These are phyloP conservation scores for Lepus oiostolus DNA, from an alignment of 2,797 vertebrate species.

Conservation along the genomic window DNA sequence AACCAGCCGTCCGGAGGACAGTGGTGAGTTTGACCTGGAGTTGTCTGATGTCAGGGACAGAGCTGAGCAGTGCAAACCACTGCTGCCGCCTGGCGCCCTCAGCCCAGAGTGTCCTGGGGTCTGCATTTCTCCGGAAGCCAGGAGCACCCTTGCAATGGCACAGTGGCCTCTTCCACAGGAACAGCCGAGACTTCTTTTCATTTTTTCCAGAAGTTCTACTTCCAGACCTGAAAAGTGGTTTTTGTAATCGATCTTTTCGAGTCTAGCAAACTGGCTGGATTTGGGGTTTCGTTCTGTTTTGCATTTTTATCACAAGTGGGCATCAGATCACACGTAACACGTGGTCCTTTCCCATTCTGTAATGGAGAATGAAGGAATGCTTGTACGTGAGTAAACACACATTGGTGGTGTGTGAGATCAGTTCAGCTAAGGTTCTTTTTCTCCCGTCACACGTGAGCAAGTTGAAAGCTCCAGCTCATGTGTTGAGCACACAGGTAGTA, in stretches of 20 bases:
- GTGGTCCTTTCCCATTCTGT: neutral
- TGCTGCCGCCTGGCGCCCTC: neutral
- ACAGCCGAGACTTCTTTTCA: neutral
- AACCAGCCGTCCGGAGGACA: neutral
- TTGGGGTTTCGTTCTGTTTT: neutral
- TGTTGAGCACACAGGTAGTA: constrained; percentile 58
- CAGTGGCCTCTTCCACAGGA: neutral
- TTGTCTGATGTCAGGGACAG: neutral
- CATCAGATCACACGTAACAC: neutral
- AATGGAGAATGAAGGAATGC: neutral
- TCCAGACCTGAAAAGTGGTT: neutral
- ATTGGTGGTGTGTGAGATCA: neutral
- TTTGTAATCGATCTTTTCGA: constrained; percentile 12
- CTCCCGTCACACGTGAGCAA: constrained; percentile 50
- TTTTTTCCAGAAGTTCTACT: neutral
- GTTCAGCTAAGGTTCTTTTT: constrained; percentile 73
- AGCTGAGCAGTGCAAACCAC: neutral
- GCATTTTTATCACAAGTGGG: neutral
- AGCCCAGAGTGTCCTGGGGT: neutral
- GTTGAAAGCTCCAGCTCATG: constrained; percentile 54
- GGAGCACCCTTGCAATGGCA: neutral
- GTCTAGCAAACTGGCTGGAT: neutral
- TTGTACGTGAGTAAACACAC: neutral
- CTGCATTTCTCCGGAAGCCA: neutral
- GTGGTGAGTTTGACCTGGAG: neutral